Evolutionary conservation across 2,797 vertebrate genomes (phyloP), one percentile per base, ranked within the genome.

Genomic region (Pangasius mekongensis): DNA sequence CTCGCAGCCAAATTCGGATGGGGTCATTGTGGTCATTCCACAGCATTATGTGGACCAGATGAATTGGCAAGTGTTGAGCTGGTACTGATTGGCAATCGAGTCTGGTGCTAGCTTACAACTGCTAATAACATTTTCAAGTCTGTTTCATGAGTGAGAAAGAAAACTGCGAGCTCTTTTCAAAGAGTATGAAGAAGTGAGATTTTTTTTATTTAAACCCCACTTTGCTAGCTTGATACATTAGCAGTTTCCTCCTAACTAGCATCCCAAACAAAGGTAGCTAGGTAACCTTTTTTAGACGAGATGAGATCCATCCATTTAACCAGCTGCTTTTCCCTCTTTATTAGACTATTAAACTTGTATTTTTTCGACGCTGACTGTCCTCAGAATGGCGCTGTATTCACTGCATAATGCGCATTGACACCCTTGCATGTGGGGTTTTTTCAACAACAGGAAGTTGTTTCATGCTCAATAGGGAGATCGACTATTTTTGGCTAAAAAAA

Each of bases 401-500:
- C 33, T 39, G 27, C 30, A 33, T 58, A 36, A 36, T 24, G 0
- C 2, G 10, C 30, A 33, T 58, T 2, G 9, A 80, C 30, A 13
- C 77, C 33, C 77, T 80, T 18, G 49, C n/a, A 30, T 6, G 6
- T 52, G 16, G 47, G 2, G 1, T 33, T 80, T 77, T 30, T 58
- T 24, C 20, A 58, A 58, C 30, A 49, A 83, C 60, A 83, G 60
- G 60, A 60, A 82, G 56, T 62, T 43, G 52, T 78, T 78, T 56
- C 36, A 36, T 64, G 36, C 36, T 86, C n/a, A 49, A 77, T 49
- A 86, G 56, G n/a, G 10, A 78, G 24, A 85, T 71, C 20, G 30
- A 27, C n/a, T 76, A 66, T 77, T 87, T 66, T 80, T 39, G n/a
- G 43, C 85, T 80, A 36, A 58, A 80, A 77, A 24, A 49, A 77